Evolutionary conservation across 2,888 invertebrate genomes (phyloP).

Genomic region (Drosophila pseudotakahashii): DNA sequence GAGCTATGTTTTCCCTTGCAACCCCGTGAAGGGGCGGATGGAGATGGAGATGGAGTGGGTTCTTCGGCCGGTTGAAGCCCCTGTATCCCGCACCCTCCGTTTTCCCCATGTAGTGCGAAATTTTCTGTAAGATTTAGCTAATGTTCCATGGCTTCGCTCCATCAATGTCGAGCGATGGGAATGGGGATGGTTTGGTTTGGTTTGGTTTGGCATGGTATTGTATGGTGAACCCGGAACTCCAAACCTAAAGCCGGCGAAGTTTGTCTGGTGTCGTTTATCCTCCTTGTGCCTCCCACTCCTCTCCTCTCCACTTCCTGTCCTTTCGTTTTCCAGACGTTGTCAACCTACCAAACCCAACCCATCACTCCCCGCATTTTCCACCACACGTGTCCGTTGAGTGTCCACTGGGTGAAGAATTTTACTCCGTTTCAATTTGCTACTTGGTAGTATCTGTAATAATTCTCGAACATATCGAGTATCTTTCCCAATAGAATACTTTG

Average conservation of each 20-base stretch:
- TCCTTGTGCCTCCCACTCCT: not conserved
- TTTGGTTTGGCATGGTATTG: conserved; percentile 6
- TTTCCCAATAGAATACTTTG: not conserved
- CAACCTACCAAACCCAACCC: conserved; percentile 1
- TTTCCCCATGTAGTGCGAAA: conserved; percentile 49
- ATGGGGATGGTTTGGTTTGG: not conserved
- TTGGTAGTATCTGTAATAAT: conserved; percentile 1
- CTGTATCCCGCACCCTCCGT: not conserved
- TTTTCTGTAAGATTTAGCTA: conserved; percentile 69
- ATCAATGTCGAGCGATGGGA: conserved; percentile 54
- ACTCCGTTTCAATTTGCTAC: conserved; percentile 6
- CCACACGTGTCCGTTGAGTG: conserved; percentile 23
- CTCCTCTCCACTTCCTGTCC: not conserved
- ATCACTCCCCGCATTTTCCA: not conserved
- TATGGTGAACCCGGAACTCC: conserved; percentile 26
- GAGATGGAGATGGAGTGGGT: not conserved
- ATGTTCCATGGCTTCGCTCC: conserved; percentile 70
- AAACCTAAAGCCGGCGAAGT: conserved; percentile 24
- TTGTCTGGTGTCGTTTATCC: conserved; percentile 39
- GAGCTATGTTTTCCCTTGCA: conserved; percentile 10
- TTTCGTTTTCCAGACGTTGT: conserved; percentile 21
- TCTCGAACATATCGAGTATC: conserved; percentile 13
- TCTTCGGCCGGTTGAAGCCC: not conserved
- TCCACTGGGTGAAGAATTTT: not conserved
- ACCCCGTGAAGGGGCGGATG: conserved; percentile 35